A percentile compares a stretch with the other conserved stretches of the same genome.
Conservation (phyloP, 2,888 invertebrate genomes). For the Amblyjoppa fuscipennis region DNA sequence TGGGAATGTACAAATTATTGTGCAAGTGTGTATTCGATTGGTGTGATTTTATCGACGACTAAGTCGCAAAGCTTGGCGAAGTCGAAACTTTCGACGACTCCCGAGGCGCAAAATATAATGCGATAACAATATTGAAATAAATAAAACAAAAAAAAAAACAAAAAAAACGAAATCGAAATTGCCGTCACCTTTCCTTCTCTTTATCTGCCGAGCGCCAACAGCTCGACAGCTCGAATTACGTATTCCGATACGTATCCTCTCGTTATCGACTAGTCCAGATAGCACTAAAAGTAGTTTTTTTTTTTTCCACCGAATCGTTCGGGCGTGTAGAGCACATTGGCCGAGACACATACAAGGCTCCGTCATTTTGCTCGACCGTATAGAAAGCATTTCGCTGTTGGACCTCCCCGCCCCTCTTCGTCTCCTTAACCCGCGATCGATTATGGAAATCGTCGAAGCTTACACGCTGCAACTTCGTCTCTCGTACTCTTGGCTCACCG, state of each 20-base stretch:
- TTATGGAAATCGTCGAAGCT: conserved; percentile 66
- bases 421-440: conserved; percentile 54
- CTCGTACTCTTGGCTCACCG: conserved; percentile 13
- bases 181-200: conserved; percentile 31
- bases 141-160: conserved; percentile 18
- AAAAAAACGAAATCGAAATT: conserved; percentile 2
- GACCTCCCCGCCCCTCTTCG: background rate
- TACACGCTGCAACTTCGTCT: conserved; percentile 25
- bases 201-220: conserved; percentile 13
- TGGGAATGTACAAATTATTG: conserved; percentile 10
- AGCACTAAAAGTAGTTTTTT: conserved; percentile 18
- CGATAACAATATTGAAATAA: conserved; percentile 9
- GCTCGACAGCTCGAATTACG: background rate
- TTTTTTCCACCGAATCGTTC: conserved; percentile 21
- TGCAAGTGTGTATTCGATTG: conserved; percentile 15
- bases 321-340: conserved; percentile 13
- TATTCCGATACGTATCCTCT: background rate
- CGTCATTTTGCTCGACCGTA: conserved; percentile 26
- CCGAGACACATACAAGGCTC: background rate
- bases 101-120: conserved; percentile 3
- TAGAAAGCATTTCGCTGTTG: conserved; percentile 69
- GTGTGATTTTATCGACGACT: background rate
- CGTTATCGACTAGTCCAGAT: conserved; percentile 27
- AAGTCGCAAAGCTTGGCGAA: background rate
- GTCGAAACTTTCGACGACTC: conserved; percentile 2